Evolutionary conservation across 2,113 vertebrate species (phyloP), one percentile per base, ranked within the genome.

Genomic region (Syngnathoides biaculeatus): DNA sequence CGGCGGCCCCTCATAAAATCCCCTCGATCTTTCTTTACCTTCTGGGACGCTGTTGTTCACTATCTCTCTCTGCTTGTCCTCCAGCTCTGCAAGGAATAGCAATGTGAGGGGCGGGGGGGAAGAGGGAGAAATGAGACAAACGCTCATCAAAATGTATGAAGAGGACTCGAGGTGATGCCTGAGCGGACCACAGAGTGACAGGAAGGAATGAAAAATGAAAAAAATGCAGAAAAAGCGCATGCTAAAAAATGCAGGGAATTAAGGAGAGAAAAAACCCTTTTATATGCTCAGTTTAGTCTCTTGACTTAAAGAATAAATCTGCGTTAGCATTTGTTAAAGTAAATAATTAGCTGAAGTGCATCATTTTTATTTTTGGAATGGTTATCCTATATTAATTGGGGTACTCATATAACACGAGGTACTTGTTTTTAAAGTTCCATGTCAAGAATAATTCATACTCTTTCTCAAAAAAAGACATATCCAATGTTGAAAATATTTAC

Each of bases 21-120:
- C 12, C 40, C 15, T 17, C 14, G 2, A 4, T 57, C 15, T 26
- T 62, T 88, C 82, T 79, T 82, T 89, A 20, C 79, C 84, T 79
- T 90, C 87, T 48, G 84, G 82, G 81, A 88, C 86, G 75, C 78
- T 89, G 82, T 90, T 90, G 86, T 90, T 90, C 19, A 83, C 38
- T 14, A 90, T 86, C 69, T 89, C 87, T 75, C 75, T 89, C 75
- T 83, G 89, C 75, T 88, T 89, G 75, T 90, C 87, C 27, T 89
- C 89, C 0, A 79, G 79, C 77, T 90, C 89, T 90, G 85, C 38
- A 30, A 67, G 43, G 63, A 70, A 79, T 82, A 77, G 14, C 26
- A 65, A 40, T 3, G 55, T 40, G 65, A 19, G 59, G 20, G 73
- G 55, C 38, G 65, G n/a, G 59, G 20, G 73, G 43, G 70, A 47